These are phyloP conservation scores for Muscicapa striata DNA, from an alignment of 2,797 vertebrate genomes.

Conservation along the genomic window DNA sequence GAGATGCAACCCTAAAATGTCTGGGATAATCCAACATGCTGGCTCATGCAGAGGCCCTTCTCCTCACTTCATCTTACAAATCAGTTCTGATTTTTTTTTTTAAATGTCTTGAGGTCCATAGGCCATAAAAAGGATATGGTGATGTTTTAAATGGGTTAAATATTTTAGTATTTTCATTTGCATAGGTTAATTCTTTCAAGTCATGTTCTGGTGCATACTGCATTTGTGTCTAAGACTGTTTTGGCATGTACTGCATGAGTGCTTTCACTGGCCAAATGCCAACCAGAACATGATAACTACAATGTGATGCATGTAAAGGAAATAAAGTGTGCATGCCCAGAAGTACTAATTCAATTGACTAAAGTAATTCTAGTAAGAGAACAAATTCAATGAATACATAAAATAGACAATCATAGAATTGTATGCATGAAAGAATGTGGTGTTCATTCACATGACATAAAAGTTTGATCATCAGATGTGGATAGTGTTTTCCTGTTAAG, in stretches of 20 bases:
- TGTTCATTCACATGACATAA: neutral
- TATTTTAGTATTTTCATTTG: neutral
- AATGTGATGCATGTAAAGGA: neutral
- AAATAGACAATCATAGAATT: neutral
- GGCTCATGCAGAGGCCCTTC: neutral
- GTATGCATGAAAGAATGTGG: neutral
- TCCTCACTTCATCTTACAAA: neutral
- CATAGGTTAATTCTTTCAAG: neutral
- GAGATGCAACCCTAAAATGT: neutral
- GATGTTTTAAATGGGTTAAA: neutral
- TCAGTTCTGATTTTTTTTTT: neutral
- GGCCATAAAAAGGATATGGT: neutral
- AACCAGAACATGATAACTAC: neutral
- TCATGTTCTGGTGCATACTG: constrained; percentile 30
- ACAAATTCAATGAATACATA: neutral
- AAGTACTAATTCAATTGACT: constrained; percentile 12
- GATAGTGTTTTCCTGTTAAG: neutral
- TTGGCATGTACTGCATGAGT: constrained; percentile 23
- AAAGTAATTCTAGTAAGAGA: neutral
- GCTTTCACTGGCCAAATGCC: neutral
- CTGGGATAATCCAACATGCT: neutral
- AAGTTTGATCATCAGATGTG: neutral
- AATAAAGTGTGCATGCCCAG: neutral
- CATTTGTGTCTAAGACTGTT: neutral
- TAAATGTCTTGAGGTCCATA: neutral